These are phyloP conservation scores for Charina bottae DNA, from an alignment of 2,113 vertebrate species.

Conservation along the genomic window DNA sequence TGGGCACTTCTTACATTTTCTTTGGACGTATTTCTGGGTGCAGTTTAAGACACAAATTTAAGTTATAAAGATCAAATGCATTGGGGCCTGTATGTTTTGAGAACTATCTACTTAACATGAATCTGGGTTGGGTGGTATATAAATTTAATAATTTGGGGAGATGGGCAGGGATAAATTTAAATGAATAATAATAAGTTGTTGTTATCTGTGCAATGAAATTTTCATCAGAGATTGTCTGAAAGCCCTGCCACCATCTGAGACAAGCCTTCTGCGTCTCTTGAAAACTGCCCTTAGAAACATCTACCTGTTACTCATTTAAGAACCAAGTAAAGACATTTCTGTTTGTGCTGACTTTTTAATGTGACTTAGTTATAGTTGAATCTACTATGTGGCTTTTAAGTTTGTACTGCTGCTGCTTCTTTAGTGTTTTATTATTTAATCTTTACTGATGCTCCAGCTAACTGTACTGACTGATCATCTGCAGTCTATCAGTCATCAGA, in stretches of 20 bases:
- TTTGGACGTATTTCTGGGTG: too few species aligned
- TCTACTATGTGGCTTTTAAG: background rate
- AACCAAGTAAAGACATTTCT: background rate
- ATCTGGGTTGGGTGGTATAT: too few species aligned
- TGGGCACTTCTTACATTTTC: too few species aligned
- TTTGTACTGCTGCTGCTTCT: background rate
- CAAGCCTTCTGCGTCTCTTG: background rate
- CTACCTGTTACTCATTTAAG: background rate
- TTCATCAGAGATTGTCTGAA: too few species aligned
- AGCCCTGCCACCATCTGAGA: background rate
- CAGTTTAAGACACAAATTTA: too few species aligned
- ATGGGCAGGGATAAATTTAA: too few species aligned
- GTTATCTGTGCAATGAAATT: too few species aligned
- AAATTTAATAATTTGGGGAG: too few species aligned
- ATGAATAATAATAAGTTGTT: too few species aligned
- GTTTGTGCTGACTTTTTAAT: background rate
- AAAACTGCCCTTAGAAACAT: background rate
- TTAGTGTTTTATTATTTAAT: background rate
- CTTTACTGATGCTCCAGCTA: background rate
- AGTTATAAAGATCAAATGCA: too few species aligned
- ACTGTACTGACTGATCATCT: background rate
- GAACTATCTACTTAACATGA: too few species aligned
- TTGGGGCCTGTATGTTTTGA: too few species aligned
- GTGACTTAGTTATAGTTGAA: background rate
- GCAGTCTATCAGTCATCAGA: background rate